Conservation (phyloP, 2,797 vertebrate species). For the Mormyrus proboscirostris region DNA sequence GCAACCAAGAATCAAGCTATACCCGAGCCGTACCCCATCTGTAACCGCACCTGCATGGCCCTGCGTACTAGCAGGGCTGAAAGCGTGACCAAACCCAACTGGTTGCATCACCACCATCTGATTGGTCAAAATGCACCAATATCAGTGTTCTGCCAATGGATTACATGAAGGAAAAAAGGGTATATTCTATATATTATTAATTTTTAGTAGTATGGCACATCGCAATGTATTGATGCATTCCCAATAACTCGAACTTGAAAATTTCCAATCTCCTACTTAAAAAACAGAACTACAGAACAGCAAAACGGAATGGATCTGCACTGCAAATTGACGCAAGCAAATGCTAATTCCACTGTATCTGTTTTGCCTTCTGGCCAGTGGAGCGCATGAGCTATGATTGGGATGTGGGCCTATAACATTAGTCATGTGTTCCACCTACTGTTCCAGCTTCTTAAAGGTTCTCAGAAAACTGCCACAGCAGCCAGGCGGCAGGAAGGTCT, state of each 20-base stretch:
- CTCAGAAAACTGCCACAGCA: background rate
- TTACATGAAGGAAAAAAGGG: background rate
- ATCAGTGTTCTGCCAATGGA: background rate
- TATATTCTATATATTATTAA: background rate
- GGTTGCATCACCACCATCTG: background rate
- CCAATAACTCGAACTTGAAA: background rate
- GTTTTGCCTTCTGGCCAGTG: background rate
- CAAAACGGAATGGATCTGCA: background rate
- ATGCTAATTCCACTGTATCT: background rate
- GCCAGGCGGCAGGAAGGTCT: background rate
- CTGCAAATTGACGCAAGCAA: background rate
- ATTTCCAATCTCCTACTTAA: background rate
- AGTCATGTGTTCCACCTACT: background rate
- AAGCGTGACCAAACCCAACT: background rate
- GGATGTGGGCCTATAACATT: background rate
- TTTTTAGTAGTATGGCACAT: background rate
- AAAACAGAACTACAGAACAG: background rate
- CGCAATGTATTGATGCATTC: background rate
- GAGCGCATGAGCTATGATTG: background rate
- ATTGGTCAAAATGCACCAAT: background rate
- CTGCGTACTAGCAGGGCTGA: background rate
- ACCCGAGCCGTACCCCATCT: background rate
- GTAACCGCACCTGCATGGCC: background rate
- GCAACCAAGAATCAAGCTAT: background rate
- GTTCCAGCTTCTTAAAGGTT: background rate